Conservation (phyloP, 2,113 vertebrate genomes). For the Odontesthes bonariensis region DNA sequence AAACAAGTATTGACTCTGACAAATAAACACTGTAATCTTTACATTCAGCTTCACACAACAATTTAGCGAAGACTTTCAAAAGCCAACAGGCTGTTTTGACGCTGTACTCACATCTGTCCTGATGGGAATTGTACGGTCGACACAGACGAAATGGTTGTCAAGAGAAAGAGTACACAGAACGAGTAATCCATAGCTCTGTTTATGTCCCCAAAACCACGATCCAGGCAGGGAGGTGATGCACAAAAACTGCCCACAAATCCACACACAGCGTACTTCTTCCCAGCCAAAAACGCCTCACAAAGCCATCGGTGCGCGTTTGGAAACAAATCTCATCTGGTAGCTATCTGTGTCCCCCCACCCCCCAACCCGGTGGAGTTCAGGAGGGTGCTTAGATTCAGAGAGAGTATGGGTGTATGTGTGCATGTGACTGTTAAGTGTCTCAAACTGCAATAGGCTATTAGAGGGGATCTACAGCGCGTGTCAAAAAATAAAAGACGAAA, state of each 20-base stretch:
- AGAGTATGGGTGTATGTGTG: background rate
- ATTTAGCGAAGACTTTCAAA: slow-evolving; percentile 8
- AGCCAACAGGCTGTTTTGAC: slow-evolving; percentile 67
- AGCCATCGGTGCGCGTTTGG: slow-evolving; percentile 75
- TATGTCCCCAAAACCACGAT: slow-evolving; percentile 15
- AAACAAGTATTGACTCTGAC: background rate
- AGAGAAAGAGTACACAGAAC: slow-evolving; percentile 62
- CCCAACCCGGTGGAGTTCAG: slow-evolving; percentile 43
- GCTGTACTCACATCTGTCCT: slow-evolving; percentile 69
- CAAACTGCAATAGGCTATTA: slow-evolving; percentile 41
- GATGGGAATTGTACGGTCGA: slow-evolving; percentile 69
- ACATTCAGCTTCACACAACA: background rate
- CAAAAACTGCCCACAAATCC: slow-evolving; percentile 47
- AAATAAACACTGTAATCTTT: background rate
- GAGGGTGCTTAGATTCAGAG: slow-evolving; percentile 35
- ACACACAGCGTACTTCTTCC: slow-evolving; percentile 53
- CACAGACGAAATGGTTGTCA: slow-evolving; percentile 64
- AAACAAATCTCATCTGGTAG: slow-evolving; percentile 71
- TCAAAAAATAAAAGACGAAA: slow-evolving; percentile 36
- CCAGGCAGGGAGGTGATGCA: slow-evolving; percentile 17
- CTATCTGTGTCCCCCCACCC: slow-evolving; percentile 7
- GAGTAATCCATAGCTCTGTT: slow-evolving; percentile 74
- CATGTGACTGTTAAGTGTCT: slow-evolving; percentile 31
- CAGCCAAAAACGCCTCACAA: slow-evolving; percentile 63
- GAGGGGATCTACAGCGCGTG: slow-evolving; percentile 44